Percentiles rank a stretch among this genome's conserved stretches.
These are phyloP conservation scores for Gibbula magus DNA, from an alignment of 2,888 invertebrate genomes.

Conservation along the genomic window DNA sequence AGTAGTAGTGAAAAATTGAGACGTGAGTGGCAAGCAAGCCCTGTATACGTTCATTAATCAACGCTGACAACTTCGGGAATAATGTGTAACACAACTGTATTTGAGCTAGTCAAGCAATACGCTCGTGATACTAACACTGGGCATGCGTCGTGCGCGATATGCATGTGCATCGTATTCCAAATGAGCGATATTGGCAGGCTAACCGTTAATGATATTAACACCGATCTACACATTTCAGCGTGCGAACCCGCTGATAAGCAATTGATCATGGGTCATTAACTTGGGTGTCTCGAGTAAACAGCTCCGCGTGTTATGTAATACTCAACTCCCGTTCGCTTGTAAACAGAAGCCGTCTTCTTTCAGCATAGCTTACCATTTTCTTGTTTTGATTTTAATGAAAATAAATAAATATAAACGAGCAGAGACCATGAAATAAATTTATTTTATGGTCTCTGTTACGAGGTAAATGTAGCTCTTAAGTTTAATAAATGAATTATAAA, in stretches of 20 bases:
- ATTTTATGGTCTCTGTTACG: no score
- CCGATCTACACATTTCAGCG: not conserved
- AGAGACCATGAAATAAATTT: no score
- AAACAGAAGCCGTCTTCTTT: not conserved
- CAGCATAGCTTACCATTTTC: not conserved
- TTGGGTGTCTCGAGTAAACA: not conserved
- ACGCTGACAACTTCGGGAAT: no score
- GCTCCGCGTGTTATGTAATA: not conserved
- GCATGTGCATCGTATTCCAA: no score
- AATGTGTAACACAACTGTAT: no score
- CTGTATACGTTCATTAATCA: not conserved
- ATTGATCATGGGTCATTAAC: not conserved
- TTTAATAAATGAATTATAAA: no score
- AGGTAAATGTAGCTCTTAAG: no score
- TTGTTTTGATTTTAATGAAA: not conserved
- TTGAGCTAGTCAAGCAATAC: no score
- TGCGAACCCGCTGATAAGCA: not conserved
- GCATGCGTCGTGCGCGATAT: no score
- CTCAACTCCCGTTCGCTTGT: not conserved
- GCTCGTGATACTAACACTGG: no score
- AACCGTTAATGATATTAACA: constrained; percentile 8
- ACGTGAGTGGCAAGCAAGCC: not conserved
- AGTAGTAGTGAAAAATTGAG: constrained; percentile 22
- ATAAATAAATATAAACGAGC: not conserved
- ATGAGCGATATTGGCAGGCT: no score